Percentiles rank a stretch among this genome's conserved stretches.
Conservation (phyloP, 2,888 invertebrate genomes). For the Tetragonula carbonaria region DNA sequence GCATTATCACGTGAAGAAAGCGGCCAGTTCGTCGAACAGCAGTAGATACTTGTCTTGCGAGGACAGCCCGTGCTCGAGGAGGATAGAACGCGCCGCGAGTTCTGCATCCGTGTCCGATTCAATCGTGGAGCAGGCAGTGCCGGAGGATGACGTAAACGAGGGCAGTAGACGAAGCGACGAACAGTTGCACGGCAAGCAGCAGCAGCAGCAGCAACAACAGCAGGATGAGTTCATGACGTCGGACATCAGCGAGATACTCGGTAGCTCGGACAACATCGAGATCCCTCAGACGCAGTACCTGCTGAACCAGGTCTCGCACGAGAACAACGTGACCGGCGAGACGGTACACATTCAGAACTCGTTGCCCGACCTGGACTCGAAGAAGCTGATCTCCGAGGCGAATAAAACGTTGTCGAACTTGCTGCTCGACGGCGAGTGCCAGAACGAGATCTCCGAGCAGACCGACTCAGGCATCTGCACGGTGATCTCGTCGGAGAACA, state of each 20-base stretch:
- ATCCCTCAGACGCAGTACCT: conserved; percentile 88
- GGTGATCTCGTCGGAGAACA: conserved; percentile 86
- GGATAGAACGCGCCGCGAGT: conserved; percentile 27
- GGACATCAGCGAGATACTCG: conserved; percentile 76
- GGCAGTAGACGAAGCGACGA: not conserved
- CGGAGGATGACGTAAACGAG: conserved; percentile 19
- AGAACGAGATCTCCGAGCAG: conserved; percentile 87
- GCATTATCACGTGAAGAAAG: conserved; percentile 40
- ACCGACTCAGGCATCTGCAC: conserved; percentile 90
- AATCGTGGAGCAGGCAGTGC: not conserved
- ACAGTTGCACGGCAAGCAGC: conserved; percentile 4
- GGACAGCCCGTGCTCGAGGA: conserved; percentile 35
- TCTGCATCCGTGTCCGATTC: not conserved
- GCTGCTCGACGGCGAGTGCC: conserved; percentile 85
- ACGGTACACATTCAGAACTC: conserved; percentile 79
- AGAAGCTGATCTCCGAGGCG: conserved; percentile 82
- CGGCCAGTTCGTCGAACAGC: conserved; percentile 36
- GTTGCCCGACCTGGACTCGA: conserved; percentile 81
- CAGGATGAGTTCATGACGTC: conserved; percentile 71
- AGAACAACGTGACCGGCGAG: conserved; percentile 75
- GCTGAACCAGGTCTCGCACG: conserved; percentile 85
- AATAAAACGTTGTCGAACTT: conserved; percentile 83
- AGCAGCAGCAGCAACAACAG: not conserved
- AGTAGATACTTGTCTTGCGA: conserved; percentile 43
- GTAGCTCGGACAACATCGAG: conserved; percentile 83